These are phyloP conservation scores for Linnaemya vulpina DNA, from an alignment of 2,888 invertebrate genomes.

Conservation along the genomic window DNA sequence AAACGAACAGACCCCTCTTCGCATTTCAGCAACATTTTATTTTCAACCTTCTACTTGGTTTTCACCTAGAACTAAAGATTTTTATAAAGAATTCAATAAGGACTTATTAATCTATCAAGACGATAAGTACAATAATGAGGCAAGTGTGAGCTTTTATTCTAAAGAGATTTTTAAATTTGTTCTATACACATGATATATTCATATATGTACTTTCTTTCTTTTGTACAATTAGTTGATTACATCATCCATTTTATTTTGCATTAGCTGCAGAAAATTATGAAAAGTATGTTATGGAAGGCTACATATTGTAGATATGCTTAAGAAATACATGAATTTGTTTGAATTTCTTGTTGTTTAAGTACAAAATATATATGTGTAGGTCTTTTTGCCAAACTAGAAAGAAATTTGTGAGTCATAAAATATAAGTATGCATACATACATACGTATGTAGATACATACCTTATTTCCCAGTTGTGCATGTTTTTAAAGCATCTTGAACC, in stretches of 20 bases:
- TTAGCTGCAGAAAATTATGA: constrained; percentile 17
- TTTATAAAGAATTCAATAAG: constrained; percentile 30
- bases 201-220: constrained; percentile 18
- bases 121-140: constrained; percentile 52
- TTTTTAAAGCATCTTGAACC: too few relatives aligned
- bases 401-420: neutral
- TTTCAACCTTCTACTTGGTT: constrained; percentile 64
- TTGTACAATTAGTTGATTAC: constrained; percentile 56
- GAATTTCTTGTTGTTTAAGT: too few relatives aligned
- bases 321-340: neutral
- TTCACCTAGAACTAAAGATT: constrained; percentile 29
- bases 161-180: constrained; percentile 10
- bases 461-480: too few relatives aligned
- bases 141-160: constrained; percentile 52
- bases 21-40: constrained; percentile 66
- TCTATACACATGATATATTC: constrained; percentile 1
- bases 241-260: constrained; percentile 41
- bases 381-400: neutral
- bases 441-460: neutral
- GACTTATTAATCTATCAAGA: constrained; percentile 60
- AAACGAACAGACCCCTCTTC: constrained; percentile 43
- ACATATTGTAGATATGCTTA: constrained; percentile 26
- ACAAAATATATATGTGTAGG: neutral
- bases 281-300: neutral
- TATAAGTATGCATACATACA: neutral